A percentile compares a stretch with the other conserved stretches of the same genome.
phyloP scores from a whole-genome alignment of 2,888 invertebrate genomes.

The Lasioglossum zephyrum region DNA sequence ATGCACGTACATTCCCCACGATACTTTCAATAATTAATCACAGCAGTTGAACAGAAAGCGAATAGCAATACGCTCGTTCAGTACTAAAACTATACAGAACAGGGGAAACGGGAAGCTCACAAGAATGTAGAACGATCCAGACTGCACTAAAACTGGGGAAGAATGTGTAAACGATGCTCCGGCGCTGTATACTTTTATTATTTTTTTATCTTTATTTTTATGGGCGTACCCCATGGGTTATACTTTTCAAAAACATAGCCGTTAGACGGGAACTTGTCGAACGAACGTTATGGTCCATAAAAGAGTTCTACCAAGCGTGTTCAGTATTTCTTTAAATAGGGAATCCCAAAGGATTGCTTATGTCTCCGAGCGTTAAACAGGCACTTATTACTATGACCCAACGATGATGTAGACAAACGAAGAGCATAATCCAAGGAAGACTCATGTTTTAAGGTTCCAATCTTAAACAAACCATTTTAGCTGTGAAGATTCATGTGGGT shows the following conservation, averaged over 20 bases:
- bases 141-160: background rate
- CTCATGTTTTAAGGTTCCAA: no score
- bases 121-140: background rate
- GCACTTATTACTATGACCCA: constrained; percentile 19
- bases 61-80: background rate
- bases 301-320: background rate
- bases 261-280: constrained; percentile 10
- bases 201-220: constrained; percentile 13
- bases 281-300: constrained; percentile 8
- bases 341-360: background rate
- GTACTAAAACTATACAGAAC: background rate
- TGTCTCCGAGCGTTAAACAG: background rate
- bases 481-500: no score
- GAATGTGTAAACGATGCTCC: constrained; percentile 10
- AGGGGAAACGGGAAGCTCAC: background rate
- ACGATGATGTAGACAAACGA: background rate
- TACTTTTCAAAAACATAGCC: background rate
- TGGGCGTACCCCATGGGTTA: background rate
- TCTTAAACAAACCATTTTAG: no score
- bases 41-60: background rate
- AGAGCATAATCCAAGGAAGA: constrained; percentile 17
- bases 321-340: constrained; percentile 6
- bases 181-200: background rate
- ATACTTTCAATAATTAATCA: background rate
- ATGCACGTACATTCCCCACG: no score